Evolutionary conservation across 1,140 invertebrate species (phyloP).

Genomic region (Andrena cerasifolii): DNA sequence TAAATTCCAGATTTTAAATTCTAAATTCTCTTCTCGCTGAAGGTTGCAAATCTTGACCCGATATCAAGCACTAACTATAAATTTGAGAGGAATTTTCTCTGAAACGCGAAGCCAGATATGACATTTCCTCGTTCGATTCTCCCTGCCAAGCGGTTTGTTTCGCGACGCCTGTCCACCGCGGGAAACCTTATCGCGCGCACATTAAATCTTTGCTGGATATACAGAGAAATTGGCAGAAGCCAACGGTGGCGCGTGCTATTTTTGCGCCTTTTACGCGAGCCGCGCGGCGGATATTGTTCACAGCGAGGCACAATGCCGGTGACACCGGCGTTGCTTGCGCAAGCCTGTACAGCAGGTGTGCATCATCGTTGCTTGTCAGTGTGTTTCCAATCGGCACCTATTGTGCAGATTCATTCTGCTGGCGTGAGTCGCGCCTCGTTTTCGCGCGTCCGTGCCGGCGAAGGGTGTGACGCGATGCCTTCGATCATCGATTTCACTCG

Average conservation of each 20-base stretch:
- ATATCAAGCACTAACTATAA: too few species aligned
- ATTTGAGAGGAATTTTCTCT: background rate
- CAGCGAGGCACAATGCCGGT: background rate
- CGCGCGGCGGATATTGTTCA: constrained; percentile 2
- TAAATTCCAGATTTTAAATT: too few species aligned
- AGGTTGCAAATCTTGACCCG: too few species aligned
- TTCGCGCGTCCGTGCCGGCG: background rate
- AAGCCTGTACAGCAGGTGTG: background rate
- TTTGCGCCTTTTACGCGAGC: constrained; percentile 1
- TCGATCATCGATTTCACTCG: too few species aligned
- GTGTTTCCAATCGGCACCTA: constrained; percentile 10
- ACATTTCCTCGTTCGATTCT: background rate
- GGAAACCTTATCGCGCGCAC: constrained; percentile 13
- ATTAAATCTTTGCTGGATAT: constrained; percentile 18
- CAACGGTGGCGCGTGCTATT: background rate
- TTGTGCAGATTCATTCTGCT: background rate
- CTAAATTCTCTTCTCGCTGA: too few species aligned
- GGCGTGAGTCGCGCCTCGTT: too few species aligned
- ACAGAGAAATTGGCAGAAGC: constrained; percentile 30
- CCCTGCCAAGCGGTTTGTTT: background rate
- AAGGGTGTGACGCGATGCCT: too few species aligned
- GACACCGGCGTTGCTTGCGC: background rate
- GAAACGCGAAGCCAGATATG: background rate
- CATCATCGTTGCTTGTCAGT: background rate
- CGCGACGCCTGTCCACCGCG: background rate